Base-by-base conservation (phyloP, 2,888 invertebrate genomes). In the Zonitis immaculata region DNA sequence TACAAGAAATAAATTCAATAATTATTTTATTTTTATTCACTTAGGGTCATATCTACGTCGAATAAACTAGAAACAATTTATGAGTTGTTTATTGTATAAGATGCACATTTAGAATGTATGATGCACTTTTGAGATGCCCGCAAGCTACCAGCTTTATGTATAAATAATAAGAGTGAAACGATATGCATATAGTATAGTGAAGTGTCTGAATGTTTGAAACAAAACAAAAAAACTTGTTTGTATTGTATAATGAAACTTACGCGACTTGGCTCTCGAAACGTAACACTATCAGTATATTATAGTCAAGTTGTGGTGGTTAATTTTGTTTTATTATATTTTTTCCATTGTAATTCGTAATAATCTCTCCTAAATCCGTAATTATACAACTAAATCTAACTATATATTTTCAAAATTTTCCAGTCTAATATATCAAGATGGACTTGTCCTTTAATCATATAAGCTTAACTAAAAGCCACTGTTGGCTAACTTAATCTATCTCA, bases 391-490 rank as follows among this genome's bases (percentile, higher is more conserved):
- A 44, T 52, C 35, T 44, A 49, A 47, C 46, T n/a, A n/a, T n/a
- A 47, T 51, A 44, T 51, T 54, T 54, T 50, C 49, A 44, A 51
- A 54, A 54, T 54, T 54, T 51, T 45, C 35, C 16, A 35, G 16
- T 16, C 7, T 49, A 47, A 51, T 50, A 54, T 44, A 49, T 49
- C 43, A 47, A 46, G 49, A 49, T 46, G 46, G 49, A 54, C 35
- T 47, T 46, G 39, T 25, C 44, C 50, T 54, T n/a, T 54, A 54
- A 54, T 54, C 54, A 54, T 54, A 54, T 20, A 25, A 44, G 54
- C 54, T 54, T 54, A 54, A 35, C 50, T 50, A 54, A 54, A 54
- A 54, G 54, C 54, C 54, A 54, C 50, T 44, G 54, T 50, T 54
- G 9, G 16, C 8, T 9, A 35, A 35, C 16, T 35, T 35, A 35